Evolutionary conservation across 2,797 vertebrate genomes (phyloP), one percentile per base, ranked within the genome.

Genomic region (Buphagus erythrorhynchus): DNA sequence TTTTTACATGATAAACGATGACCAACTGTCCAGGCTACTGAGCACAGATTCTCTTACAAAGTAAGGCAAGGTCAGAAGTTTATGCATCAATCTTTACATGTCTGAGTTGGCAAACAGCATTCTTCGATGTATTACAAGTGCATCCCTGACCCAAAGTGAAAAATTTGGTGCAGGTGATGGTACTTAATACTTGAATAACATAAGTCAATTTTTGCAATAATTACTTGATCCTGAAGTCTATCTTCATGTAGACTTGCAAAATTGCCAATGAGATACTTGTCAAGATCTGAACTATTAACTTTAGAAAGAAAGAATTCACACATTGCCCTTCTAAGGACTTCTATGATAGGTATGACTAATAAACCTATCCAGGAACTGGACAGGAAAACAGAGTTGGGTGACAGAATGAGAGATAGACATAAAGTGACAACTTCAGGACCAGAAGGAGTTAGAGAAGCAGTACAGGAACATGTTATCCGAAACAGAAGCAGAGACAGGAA

Each of bases 41-140:
- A 85, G 52, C 31, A 76, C 2, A 2, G 58, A 46, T 93, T 90
- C 35, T 86, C 40, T 67, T 88, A 80, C 31, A 72, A 91, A 83
- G 45, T 65, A 77, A 93, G 58, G 36, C 31, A 88, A 94, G 48
- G 59, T 63, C 63, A 95, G 83, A 93, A 80, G 57, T 74, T 86
- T 80, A 73, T 62, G 46, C 21, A 78, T 68, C 35, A 43, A 10
- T 83, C 36, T 84, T 80, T 57, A 75, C 46, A 25, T 17, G 38
- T 42, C 40, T 69, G 29, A 85, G 52, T 49, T 46, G n/a, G 55
- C 40, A 93, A 86, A 80, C 2, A 82, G n/a, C 36, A 71, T 16
- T 22, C 55, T 71, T 71, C 52, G 54, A 19, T 40, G 11, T 31
- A 67, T 54, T 79, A 74, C 12, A 82, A 85, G 63, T 28, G 25